phyloP scores from a whole-genome alignment of 2,797 vertebrate genomes.

The Macropus fuliginosus region DNA sequence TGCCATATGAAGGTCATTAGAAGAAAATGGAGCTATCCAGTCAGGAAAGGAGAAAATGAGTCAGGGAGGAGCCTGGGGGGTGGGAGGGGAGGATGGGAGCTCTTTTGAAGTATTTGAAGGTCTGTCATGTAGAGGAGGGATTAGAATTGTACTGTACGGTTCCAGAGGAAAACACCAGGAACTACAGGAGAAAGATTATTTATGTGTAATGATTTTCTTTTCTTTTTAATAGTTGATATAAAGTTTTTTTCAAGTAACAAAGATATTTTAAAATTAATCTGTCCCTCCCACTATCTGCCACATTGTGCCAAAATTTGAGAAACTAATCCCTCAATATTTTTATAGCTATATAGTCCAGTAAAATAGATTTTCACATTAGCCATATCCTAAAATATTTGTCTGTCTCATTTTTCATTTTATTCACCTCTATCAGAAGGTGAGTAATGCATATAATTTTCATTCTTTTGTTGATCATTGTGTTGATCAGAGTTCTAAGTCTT shows the following conservation, averaged over 20 bases:
- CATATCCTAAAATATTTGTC: no score
- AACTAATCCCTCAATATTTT: no score
- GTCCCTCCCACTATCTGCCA: no score
- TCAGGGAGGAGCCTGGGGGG: no score
- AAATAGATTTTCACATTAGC: no score
- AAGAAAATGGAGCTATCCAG: not conserved
- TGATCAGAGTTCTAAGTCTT: no score
- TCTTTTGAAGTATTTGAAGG: not conserved
- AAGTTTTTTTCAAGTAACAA: not conserved
- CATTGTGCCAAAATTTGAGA: no score
- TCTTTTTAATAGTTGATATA: not conserved
- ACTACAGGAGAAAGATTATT: not conserved
- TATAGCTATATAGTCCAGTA: no score
- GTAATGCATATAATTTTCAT: no score
- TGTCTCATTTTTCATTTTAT: no score
- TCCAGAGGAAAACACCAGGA: not conserved
- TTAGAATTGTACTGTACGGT: not conserved
- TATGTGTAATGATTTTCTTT: not conserved
- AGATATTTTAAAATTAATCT: not conserved
- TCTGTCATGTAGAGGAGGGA: not conserved
- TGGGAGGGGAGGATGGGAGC: not conserved
- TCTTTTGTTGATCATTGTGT: no score
- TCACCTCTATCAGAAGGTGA: no score
- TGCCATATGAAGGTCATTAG: not conserved
- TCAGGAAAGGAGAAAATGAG: not conserved